Evolutionary conservation across 2,113 vertebrate genomes (phyloP).

Genomic region (Nannobrachium achirus): DNA sequence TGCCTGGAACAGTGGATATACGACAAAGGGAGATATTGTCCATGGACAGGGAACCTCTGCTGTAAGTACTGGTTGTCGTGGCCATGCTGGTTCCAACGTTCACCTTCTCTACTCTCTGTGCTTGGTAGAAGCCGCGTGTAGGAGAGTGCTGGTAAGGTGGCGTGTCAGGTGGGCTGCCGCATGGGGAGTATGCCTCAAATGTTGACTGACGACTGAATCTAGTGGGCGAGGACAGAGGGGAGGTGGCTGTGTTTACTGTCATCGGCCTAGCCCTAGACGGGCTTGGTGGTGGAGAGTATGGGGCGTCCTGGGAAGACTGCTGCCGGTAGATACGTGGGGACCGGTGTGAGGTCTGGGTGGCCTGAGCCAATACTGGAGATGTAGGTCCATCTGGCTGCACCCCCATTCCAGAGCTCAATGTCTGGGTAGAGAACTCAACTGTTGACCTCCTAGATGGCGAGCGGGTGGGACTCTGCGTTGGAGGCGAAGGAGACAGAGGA

Average conservation of each 20-base stretch:
- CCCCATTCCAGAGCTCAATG: slow-evolving; percentile 78
- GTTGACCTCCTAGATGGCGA: slow-evolving; percentile 83
- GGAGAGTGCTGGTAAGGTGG: slow-evolving; percentile 79
- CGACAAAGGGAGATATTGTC: slow-evolving; percentile 96
- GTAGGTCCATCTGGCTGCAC: slow-evolving; percentile 63
- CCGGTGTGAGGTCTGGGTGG: slow-evolving; percentile 88
- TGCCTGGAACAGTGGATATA: slow-evolving; percentile 93
- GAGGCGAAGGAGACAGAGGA: slow-evolving; percentile 89
- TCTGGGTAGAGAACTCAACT: slow-evolving; percentile 92
- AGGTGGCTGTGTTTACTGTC: slow-evolving; percentile 85
- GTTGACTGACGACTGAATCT: slow-evolving; percentile 82
- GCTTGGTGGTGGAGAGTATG: slow-evolving; percentile 84
- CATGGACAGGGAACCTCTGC: slow-evolving; percentile 88
- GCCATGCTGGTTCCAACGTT: slow-evolving; percentile 81
- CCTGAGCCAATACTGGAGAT: slow-evolving; percentile 88
- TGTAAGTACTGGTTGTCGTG: slow-evolving; percentile 81
- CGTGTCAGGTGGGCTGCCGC: slow-evolving; percentile 78
- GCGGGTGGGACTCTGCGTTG: slow-evolving; percentile 85
- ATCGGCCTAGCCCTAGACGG: slow-evolving; percentile 85
- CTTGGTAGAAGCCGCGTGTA: slow-evolving; percentile 76
- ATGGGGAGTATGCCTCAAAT: slow-evolving; percentile 86
- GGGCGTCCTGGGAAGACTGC: slow-evolving; percentile 87
- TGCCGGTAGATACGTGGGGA: slow-evolving; percentile 85
- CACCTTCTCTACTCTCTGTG: slow-evolving; percentile 79
- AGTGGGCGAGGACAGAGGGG: slow-evolving; percentile 89